Evolutionary conservation across 2,797 vertebrate species (phyloP), one percentile per base, ranked within the genome.

Genomic region (Myoxocephalus aenaeus): DNA sequence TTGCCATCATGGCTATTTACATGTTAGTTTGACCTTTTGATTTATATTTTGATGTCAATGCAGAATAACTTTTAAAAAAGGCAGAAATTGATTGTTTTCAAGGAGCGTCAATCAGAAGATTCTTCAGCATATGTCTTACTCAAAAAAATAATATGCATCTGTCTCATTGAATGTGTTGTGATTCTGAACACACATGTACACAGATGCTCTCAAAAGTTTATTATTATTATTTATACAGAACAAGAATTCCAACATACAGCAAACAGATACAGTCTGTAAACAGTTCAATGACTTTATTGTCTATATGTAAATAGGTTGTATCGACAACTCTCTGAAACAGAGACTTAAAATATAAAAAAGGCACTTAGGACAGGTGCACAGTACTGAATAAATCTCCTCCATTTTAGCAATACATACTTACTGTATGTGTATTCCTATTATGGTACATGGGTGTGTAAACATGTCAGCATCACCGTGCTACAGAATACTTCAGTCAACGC

Each of bases 361-460:
- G 90, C 91, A 94, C 91, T 87, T 86, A 32, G 13, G 78, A 70
- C 72, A 82, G 56, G 75, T 65, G 82, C 65, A 91, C 79, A 77
- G 82, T 81, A 84, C 75, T 50, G 79, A 82, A 77, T 73, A 84
- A 63, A 64, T 74, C 75, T 70, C n/a, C 70, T 68, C 68, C 62
- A 56, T 81, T 76, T 72, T 46, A 85, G 76, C 77, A 91, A 95
- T 93, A 94, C 94, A 94, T 94, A 94, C 66, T 85, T 79, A 62
- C 63, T 78, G 54, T 68, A 53, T 81, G 67, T 78, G 80, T 63
- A 69, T 83, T 89, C 65, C 82, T 89, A 86, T 84, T 70, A 61
- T 54, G 64, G 79, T 87, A 90, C 70, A 48, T 77, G 69, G 73
- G 58, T 86, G 66, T 93, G 95, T 95, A 95, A 96, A 95, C 95